Base-by-base conservation (phyloP, 2,797 vertebrate species). In the Peromyscus eremicus region DNA sequence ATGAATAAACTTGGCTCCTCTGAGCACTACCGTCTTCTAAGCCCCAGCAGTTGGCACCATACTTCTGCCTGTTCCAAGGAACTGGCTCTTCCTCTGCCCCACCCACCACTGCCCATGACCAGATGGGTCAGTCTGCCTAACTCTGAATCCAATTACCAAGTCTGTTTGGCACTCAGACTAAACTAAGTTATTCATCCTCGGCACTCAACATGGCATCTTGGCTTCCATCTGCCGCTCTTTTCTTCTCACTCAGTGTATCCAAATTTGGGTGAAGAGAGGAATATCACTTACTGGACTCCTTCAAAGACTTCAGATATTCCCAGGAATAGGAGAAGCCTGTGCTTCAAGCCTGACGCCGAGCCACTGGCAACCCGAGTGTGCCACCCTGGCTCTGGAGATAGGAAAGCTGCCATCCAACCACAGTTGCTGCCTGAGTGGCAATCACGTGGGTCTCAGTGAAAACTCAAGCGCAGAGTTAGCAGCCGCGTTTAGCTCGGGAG, bases 391-490 rank as follows among this genome's bases (percentile, higher is more conserved):
- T 52, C 86, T 73, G 0, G 13, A 93, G 93, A 96, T 91, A 94
- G 21, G 89, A 92, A 89, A 94, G 82, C 95, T 79, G 92, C 34
- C 43, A 55, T 4, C 57, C 73, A 66, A 68, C 81, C 17, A 76
- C 37, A 5, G 92, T 81, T 70, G 79, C 90, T 0, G 49, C 89
- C 90, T 89, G 94, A 97, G 95, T 82, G 27, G 82, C 93, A 76
- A 95, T 82, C 97, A 94, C 68, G 86, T 64, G 91, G 97, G 91
- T 49, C 68, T 93, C 83, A 2, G 94, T 43, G 91, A 88, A 96
- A 94, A 95, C 76, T 46, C 29, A 95, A 97, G 95, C 23, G 75
- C 95, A 95, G 94, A 97, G 98, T 96, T 95, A 97, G 96, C 91
- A 97, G 92, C 88, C 89, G 13, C 57, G 85, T 94, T 98, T 92